These are phyloP conservation scores for Triops longicaudatus DNA, from an alignment of 1,140 invertebrate species.

Conservation along the genomic window DNA sequence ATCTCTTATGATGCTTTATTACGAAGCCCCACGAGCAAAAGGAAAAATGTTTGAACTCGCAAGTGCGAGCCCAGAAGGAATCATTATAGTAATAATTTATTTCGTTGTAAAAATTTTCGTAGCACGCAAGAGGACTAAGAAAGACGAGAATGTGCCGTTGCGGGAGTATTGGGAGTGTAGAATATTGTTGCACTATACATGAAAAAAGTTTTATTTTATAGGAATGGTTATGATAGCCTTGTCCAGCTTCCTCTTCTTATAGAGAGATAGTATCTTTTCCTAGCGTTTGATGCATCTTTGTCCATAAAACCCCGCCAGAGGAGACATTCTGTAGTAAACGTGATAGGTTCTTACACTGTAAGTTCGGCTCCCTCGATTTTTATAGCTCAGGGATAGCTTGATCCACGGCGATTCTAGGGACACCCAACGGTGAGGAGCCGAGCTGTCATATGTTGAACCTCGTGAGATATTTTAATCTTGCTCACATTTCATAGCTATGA, in stretches of 20 bases:
- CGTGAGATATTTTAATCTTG: neutral
- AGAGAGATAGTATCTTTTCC: neutral
- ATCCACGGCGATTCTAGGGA: neutral
- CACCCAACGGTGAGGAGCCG: constrained; percentile 4
- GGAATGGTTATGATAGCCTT: neutral
- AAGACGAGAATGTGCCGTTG: too few relatives aligned
- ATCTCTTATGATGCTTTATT: too few relatives aligned
- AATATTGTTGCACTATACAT: too few relatives aligned
- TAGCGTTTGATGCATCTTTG: neutral
- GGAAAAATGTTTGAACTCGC: too few relatives aligned
- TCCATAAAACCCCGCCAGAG: neutral
- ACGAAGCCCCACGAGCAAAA: too few relatives aligned
- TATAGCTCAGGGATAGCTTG: neutral
- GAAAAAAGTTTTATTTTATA: neutral
- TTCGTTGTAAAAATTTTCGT: too few relatives aligned
- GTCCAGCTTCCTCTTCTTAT: neutral
- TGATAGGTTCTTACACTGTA: neutral
- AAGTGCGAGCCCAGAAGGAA: too few relatives aligned
- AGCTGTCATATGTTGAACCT: neutral
- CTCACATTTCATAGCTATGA: neutral
- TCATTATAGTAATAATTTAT: too few relatives aligned
- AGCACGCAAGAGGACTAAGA: too few relatives aligned
- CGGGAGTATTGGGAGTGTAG: too few relatives aligned
- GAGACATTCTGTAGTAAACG: neutral
- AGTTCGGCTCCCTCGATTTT: neutral